Evolutionary conservation across 1,140 invertebrate genomes (phyloP).

Genomic region (Chironomus striatipennis): DNA sequence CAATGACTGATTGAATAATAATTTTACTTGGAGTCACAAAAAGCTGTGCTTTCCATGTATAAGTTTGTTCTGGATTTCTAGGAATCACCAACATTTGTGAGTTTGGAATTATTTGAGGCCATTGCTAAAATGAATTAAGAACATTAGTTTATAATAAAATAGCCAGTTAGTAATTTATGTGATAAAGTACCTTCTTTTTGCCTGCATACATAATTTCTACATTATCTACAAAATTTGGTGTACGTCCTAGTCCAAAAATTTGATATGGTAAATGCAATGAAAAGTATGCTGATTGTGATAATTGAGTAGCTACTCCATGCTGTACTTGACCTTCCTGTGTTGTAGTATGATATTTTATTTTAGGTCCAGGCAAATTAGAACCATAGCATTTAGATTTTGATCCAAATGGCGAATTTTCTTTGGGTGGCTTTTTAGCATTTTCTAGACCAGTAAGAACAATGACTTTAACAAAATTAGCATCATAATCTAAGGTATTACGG

Average conservation of each 20-base stretch:
- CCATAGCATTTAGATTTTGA: slow-evolving; percentile 70
- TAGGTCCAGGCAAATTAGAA: slow-evolving; percentile 80
- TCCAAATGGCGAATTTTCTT: slow-evolving; percentile 56
- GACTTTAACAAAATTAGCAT: slow-evolving; percentile 93
- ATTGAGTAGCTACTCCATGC: slow-evolving; percentile 69
- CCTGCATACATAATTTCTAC: slow-evolving; percentile 73
- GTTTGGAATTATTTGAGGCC: slow-evolving; percentile 84
- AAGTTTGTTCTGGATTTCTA: slow-evolving; percentile 64
- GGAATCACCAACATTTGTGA: slow-evolving; percentile 96
- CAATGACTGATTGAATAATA: slow-evolving; percentile 84
- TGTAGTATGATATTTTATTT: slow-evolving; percentile 76
- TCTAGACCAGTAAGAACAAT: slow-evolving; percentile 79
- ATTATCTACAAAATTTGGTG: slow-evolving; percentile 94
- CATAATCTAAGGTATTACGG: slow-evolving; percentile 82
- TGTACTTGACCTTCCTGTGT: slow-evolving; percentile 70
- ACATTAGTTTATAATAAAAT: no score
- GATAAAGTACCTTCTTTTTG: slow-evolving; percentile 44
- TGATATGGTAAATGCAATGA: slow-evolving; percentile 88
- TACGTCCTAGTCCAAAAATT: slow-evolving; percentile 90
- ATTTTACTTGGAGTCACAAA: slow-evolving; percentile 94
- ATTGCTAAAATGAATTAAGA: no score
- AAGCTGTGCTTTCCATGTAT: slow-evolving; percentile 82
- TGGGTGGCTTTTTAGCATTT: slow-evolving; percentile 59
- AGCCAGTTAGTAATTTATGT: slow-evolving; percentile 67
- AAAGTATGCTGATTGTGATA: slow-evolving; percentile 87